A percentile compares a stretch with the other conserved stretches of the same genome.
These are phyloP conservation scores for Delichon dasypus DNA, from an alignment of 2,797 vertebrate species.

Conservation along the genomic window DNA sequence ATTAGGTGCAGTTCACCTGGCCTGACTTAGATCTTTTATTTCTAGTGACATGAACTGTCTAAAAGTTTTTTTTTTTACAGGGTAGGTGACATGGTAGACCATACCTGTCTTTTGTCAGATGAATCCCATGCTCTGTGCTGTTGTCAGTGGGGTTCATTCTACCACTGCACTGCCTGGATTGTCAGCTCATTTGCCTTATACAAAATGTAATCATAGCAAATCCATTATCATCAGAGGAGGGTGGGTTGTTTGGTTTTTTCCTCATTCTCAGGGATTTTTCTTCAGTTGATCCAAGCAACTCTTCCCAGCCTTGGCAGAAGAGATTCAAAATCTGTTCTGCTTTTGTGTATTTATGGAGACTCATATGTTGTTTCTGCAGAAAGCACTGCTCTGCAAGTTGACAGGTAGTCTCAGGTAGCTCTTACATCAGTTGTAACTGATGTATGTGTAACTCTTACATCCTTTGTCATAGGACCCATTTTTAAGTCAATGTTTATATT, in stretches of 20 bases:
- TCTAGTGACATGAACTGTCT: not conserved
- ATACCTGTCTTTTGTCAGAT: not conserved
- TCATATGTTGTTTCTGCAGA: not conserved
- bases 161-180: not conserved
- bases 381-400: not conserved
- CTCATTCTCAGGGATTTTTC: not conserved
- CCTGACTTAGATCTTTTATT: not conserved
- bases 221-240: not conserved
- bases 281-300: not conserved
- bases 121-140: not conserved
- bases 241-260: not conserved
- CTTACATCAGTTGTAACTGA: not conserved
- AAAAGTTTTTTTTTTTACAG: not conserved
- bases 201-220: not conserved
- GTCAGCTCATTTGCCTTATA: not conserved
- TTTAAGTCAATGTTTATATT: not conserved
- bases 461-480: not conserved
- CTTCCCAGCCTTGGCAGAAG: not conserved
- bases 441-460: not conserved
- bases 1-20: not conserved
- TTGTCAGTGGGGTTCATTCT: not conserved
- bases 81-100: not conserved
- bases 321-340: not conserved
- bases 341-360: not conserved
- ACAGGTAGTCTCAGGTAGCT: not conserved